Percentiles rank a stretch among this genome's conserved stretches.
Evolutionary conservation across 2,888 invertebrate species (phyloP).

Genomic region (Amorpha juglandis): DNA sequence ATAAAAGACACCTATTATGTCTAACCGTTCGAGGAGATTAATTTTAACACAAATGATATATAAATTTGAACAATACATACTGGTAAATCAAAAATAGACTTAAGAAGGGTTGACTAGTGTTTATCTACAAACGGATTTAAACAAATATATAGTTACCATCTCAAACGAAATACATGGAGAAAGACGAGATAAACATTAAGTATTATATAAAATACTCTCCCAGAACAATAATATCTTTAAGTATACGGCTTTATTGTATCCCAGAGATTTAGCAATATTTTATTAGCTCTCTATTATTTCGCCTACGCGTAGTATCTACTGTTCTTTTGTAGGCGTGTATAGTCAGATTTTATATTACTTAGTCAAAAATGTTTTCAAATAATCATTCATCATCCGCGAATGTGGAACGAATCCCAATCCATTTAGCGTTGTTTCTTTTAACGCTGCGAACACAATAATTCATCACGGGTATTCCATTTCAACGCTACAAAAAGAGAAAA

Average conservation of each 20-base stretch:
- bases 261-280: no score
- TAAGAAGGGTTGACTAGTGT: no score
- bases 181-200: no score
- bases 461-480: slow-evolving; percentile 59
- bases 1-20: no score
- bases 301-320: not conserved
- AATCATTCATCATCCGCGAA: slow-evolving; percentile 13
- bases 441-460: slow-evolving; percentile 59
- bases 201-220: not conserved
- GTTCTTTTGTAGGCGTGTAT: slow-evolving; percentile 5
- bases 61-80: no score
- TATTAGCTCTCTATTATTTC: not conserved
- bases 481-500: slow-evolving; percentile 61
- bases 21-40: no score
- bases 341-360: slow-evolving; percentile 11
- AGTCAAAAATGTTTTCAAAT: slow-evolving; percentile 11
- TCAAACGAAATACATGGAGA: no score
- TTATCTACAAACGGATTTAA: no score
- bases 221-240: not conserved
- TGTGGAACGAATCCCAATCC: slow-evolving; percentile 34
- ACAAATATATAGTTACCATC: no score
- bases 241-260: not conserved
- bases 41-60: no score
- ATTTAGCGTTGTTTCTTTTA: slow-evolving; percentile 48
- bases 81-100: no score